Conservation (phyloP, 2,888 invertebrate species). For the Ectobius pallidus region DNA sequence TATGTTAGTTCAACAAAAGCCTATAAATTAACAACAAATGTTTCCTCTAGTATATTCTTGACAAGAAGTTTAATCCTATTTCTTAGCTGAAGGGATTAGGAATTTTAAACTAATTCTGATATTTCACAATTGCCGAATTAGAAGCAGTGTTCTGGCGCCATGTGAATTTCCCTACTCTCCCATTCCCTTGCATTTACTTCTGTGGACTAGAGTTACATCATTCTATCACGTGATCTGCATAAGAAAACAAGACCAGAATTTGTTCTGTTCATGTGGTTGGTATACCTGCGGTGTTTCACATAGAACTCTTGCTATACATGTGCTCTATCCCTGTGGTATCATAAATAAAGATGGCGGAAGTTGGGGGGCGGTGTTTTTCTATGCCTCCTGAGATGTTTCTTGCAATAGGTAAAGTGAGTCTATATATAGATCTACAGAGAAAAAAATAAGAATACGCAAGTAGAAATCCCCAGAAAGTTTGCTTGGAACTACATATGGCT, state of each 20-base stretch:
- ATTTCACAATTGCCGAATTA: slow-evolving; percentile 28
- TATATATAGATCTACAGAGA: neutral
- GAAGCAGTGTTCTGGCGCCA: neutral
- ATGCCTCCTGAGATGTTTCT: slow-evolving; percentile 15
- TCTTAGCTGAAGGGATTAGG: too few relatives aligned
- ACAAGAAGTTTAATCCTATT: too few relatives aligned
- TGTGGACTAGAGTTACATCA: neutral
- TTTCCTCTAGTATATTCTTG: too few relatives aligned
- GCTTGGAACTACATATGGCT: neutral
- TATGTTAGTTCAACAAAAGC: too few relatives aligned
- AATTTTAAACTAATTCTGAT: neutral
- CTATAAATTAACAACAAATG: too few relatives aligned
- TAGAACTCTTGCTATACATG: neutral
- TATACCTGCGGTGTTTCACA: neutral
- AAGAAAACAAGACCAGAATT: slow-evolving; percentile 5
- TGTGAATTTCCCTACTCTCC: neutral
- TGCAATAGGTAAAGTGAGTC: slow-evolving; percentile 30
- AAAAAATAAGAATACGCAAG: neutral
- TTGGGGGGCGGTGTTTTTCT: slow-evolving; percentile 10
- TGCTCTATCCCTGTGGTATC: slow-evolving; percentile 28
- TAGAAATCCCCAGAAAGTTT: neutral
- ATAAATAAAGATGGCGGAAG: slow-evolving; percentile 40
- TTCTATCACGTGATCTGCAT: neutral
- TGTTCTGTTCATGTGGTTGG: neutral
- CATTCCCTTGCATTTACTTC: neutral